Conservation (phyloP, 2,113 vertebrate species). For the Struthio camelus region DNA sequence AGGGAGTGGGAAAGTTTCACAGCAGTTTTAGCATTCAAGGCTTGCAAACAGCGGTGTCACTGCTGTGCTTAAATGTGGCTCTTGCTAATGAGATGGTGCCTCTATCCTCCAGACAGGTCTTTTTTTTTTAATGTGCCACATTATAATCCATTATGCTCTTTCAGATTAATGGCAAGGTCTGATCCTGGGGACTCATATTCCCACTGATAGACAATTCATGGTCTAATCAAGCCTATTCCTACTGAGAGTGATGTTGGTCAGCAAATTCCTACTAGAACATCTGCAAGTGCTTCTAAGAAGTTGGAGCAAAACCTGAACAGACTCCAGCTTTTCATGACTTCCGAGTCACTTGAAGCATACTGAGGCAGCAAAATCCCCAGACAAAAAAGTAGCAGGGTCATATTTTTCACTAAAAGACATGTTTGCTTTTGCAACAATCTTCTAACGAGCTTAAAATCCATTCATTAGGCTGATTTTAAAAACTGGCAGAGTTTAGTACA, state of each 20-base stretch:
- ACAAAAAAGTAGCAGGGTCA: rapidly evolving
- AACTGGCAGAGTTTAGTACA: neutral
- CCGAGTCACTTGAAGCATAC: rapidly evolving
- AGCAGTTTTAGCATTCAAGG: neutral
- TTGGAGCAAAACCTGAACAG: neutral
- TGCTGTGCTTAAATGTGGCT: neutral
- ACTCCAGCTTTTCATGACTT: neutral
- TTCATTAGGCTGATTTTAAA: neutral
- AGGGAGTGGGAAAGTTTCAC: neutral
- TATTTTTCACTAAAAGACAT: neutral
- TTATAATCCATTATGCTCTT: neutral
- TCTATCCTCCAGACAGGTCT: neutral
- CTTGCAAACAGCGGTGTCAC: neutral
- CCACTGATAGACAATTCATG: neutral
- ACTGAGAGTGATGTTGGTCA: neutral
- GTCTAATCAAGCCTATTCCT: neutral
- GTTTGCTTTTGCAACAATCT: neutral
- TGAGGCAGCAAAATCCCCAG: neutral
- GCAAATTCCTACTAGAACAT: rapidly evolving
- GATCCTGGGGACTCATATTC: rapidly evolving
- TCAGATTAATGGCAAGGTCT: neutral
- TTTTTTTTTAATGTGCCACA: neutral
- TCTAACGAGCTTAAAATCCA: neutral
- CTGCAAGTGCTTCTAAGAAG: neutral
- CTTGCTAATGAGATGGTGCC: neutral